Conservation (phyloP, 2,113 vertebrate genomes). For the Bucco capensis region DNA sequence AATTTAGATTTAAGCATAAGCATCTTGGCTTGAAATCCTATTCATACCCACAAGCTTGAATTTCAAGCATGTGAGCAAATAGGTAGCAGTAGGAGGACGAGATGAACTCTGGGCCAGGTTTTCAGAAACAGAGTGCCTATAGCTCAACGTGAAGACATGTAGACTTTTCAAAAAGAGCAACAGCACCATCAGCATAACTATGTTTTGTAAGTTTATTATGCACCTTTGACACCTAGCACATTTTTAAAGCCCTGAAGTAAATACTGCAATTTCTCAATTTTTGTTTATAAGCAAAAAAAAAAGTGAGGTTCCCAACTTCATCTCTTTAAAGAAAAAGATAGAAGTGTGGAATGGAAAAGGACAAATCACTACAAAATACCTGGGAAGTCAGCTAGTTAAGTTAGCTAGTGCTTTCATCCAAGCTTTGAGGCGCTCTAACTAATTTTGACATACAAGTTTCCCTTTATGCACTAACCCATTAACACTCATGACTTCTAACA, state of each 20-base stretch:
- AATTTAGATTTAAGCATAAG: not conserved
- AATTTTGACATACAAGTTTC: not conserved
- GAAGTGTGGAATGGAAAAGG: not conserved
- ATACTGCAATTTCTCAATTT: not conserved
- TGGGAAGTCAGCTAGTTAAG: not conserved
- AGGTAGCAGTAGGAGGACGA: not conserved
- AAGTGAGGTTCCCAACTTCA: not conserved
- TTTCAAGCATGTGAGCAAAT: not conserved
- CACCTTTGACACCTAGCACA: not conserved
- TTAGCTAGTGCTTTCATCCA: no score
- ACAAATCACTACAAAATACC: not conserved
- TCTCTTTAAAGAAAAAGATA: not conserved
- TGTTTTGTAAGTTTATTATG: not conserved
- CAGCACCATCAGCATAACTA: not conserved
- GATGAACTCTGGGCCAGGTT: not conserved
- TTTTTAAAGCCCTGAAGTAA: not conserved
- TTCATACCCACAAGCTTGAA: not conserved
- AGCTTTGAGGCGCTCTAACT: not conserved
- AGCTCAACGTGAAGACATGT: not conserved
- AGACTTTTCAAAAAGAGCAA: not conserved
- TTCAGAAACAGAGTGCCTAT: not conserved
- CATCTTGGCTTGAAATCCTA: not conserved
- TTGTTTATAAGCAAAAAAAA: not conserved
- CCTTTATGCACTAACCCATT: not conserved
- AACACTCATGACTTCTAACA: no score